phyloP scores from a whole-genome alignment of 1,140 invertebrate species.

The Lethocerus indicus region DNA sequence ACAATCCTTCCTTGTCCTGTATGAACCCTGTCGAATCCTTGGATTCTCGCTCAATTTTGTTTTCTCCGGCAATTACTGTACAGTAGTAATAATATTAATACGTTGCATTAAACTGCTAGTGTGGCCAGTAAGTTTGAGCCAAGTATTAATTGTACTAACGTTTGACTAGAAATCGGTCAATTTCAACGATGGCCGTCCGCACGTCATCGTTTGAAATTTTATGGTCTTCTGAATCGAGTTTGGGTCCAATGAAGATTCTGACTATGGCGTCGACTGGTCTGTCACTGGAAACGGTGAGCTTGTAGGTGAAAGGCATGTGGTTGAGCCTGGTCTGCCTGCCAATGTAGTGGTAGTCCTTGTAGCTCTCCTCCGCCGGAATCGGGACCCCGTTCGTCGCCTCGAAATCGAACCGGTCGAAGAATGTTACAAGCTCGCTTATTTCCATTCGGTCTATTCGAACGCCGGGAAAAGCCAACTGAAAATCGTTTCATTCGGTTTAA shows the following conservation, averaged over 20 bases:
- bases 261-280: constrained; percentile 32
- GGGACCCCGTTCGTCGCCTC: constrained; percentile 7
- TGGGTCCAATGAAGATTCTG: constrained; percentile 50
- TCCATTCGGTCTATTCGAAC: constrained; percentile 41
- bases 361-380: neutral
- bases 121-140: too few relatives aligned
- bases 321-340: constrained; percentile 35
- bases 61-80: too few relatives aligned
- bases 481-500: too few relatives aligned
- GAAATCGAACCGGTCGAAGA: constrained; percentile 4
- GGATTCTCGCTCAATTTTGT: too few relatives aligned
- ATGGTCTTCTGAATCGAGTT: constrained; percentile 38
- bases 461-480: constrained; percentile 34
- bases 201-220: constrained; percentile 17
- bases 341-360: constrained; percentile 20
- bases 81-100: too few relatives aligned
- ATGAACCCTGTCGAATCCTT: too few relatives aligned
- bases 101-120: too few relatives aligned
- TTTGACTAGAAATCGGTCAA: constrained; percentile 22
- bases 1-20: too few relatives aligned
- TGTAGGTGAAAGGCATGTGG: constrained; percentile 43
- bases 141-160: constrained; percentile 10
- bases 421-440: constrained; percentile 23
- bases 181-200: constrained; percentile 20
- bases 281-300: constrained; percentile 35